Evolutionary conservation across 2,797 vertebrate species (phyloP), one percentile per base, ranked within the genome.

Genomic region (Chloroceryle amazona): DNA sequence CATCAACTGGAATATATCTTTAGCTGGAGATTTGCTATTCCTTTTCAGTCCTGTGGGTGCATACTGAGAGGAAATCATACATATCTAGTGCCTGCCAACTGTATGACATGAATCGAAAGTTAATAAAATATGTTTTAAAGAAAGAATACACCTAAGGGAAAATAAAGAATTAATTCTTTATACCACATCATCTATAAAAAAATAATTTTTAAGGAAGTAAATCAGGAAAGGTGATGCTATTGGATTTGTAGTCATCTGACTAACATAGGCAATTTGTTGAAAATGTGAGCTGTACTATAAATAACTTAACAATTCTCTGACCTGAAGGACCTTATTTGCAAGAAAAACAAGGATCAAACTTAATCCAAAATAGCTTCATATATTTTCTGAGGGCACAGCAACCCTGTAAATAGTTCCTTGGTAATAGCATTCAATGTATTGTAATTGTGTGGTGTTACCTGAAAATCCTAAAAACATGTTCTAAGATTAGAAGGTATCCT

Each of bases 271-370:
- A 81, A 71, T 86, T 92, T 62, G 29, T 78, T 86, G 94, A 90
- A 94, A 75, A 81, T 76, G 47, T 63, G 57, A 94, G 17, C 13
- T 72, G 31, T 73, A 19, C 39, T 66, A 33, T 90, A 81, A 91
- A 93, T 93, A 84, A 86, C 72, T 62, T 54, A 84, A 60, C 23
- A 49, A 21, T 80, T 81, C 44, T 90, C 22, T 93, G 47, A 88
- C 86, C n/a, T 60, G 55, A 67, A 92, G 68, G 21, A 86, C 20
- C 7, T 86, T 47, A 46, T n/a, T n/a, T 90, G 31, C 57, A 91
- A 91, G 42, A 52, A 88, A 94, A 90, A 39, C 25, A 95, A 86
- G 47, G 62, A 86, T 63, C 82, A 81, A 94, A 90, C 83, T 29
- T 25, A 62, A 52, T 68, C 26, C 33, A 58, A 72, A 89, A 47